Conservation (phyloP, 1,140 invertebrate species). For the Drusus annulatus region DNA sequence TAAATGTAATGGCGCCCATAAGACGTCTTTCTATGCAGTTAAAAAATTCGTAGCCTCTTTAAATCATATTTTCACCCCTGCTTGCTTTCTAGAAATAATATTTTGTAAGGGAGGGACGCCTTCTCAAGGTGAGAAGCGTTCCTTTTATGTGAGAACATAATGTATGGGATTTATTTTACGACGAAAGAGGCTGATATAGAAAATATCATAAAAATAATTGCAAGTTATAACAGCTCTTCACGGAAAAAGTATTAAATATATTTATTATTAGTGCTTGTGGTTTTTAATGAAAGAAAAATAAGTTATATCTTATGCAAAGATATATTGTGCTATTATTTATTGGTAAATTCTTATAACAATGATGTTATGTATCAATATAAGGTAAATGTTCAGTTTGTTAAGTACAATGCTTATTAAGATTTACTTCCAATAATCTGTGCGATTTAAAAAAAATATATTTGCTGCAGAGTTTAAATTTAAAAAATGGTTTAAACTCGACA, state of each 20-base stretch:
- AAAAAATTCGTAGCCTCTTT: not conserved
- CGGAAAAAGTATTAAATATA: not conserved
- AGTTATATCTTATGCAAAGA: no score
- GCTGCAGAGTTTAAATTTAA: no score
- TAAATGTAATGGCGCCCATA: not conserved
- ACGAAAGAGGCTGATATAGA: conserved; percentile 49
- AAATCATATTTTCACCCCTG: conserved; percentile 4
- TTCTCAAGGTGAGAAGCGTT: conserved; percentile 45
- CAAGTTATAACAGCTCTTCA: conserved; percentile 51
- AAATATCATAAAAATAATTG: conserved; percentile 58
- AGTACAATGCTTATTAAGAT: no score
- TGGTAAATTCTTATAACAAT: no score
- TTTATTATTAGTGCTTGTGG: not conserved
- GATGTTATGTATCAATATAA: no score
- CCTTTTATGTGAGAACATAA: conserved; percentile 56
- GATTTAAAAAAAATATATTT: no score
- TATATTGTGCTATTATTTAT: no score
- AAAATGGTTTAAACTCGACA: no score
- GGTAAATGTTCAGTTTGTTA: no score
- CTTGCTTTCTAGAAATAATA: not conserved
- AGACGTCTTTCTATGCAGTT: conserved; percentile 21
- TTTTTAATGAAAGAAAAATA: no score
- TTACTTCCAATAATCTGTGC: no score
- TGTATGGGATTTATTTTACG: conserved; percentile 56
- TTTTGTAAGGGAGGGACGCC: not conserved